These are phyloP conservation scores for Palythoa grandis DNA, from an alignment of 92 coral and sea anemone species.

Conservation along the genomic window DNA sequence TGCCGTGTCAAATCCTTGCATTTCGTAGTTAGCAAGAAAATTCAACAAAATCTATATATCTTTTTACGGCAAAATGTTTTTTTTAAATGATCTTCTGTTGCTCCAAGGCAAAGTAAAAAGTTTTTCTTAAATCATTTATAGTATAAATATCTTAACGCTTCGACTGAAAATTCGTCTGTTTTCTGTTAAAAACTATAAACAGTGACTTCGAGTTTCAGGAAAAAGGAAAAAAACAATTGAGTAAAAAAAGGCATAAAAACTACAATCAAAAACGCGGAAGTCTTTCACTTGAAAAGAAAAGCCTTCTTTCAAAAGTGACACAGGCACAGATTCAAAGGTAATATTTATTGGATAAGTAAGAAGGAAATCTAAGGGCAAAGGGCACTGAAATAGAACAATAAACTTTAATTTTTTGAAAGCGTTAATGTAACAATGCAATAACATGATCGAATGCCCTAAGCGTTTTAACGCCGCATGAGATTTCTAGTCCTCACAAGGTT, in stretches of 20 bases:
- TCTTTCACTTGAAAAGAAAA: background rate
- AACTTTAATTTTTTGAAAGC: background rate
- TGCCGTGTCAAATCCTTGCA: background rate
- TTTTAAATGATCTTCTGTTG: background rate
- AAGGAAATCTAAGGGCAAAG: slow-evolving; percentile 14
- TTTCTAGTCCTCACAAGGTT: background rate
- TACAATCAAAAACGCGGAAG: background rate
- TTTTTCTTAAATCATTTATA: no score
- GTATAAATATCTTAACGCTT: background rate
- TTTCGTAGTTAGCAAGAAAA: background rate
- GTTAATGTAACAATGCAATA: slow-evolving; percentile 20
- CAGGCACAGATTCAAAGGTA: background rate
- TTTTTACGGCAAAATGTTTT: background rate
- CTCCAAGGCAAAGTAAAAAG: background rate
- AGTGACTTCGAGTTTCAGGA: background rate
- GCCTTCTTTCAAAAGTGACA: background rate
- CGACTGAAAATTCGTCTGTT: background rate
- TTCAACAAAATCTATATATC: background rate
- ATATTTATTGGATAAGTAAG: background rate
- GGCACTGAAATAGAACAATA: slow-evolving; percentile 7
- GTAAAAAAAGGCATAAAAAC: background rate
- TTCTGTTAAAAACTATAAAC: background rate
- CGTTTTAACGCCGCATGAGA: background rate
- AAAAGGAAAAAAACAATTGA: background rate
- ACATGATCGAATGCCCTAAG: slow-evolving; percentile 7